phyloP scores from a whole-genome alignment of 2,888 invertebrate genomes.

The Diplolepis rosae region DNA sequence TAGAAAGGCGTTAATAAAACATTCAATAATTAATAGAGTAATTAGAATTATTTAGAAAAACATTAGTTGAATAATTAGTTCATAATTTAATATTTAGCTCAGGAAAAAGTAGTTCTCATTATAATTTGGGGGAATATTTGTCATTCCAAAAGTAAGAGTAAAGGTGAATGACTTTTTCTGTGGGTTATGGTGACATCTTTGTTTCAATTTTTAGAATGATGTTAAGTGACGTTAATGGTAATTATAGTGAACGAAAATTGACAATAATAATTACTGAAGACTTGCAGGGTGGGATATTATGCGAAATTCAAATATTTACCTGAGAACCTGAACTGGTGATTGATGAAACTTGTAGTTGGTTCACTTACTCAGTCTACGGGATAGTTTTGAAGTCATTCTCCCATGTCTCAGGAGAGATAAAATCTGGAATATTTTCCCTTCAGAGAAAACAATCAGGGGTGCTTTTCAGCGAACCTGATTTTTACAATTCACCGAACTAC shows the following conservation, averaged over 20 bases:
- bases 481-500: conserved; percentile 14
- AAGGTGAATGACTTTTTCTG: not conserved
- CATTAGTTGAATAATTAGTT: too few relatives aligned
- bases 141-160: not conserved
- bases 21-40: too few relatives aligned
- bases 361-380: conserved; percentile 6
- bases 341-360: conserved; percentile 20
- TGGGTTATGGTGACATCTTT: not conserved
- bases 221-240: not conserved
- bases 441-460: conserved; percentile 21
- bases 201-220: not conserved
- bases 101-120: too few relatives aligned
- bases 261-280: not conserved
- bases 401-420: conserved; percentile 5
- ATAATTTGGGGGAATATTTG: not conserved
- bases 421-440: conserved; percentile 12
- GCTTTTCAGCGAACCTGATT: not conserved
- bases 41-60: too few relatives aligned
- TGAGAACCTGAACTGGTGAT: conserved; percentile 16
- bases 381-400: conserved; percentile 17
- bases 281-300: not conserved
- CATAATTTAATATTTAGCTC: too few relatives aligned
- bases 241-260: conserved; percentile 1
- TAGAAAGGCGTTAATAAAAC: too few relatives aligned
- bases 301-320: not conserved